phyloP scores from a whole-genome alignment of 2,888 invertebrate genomes.

The Strigamia transsilvanica region DNA sequence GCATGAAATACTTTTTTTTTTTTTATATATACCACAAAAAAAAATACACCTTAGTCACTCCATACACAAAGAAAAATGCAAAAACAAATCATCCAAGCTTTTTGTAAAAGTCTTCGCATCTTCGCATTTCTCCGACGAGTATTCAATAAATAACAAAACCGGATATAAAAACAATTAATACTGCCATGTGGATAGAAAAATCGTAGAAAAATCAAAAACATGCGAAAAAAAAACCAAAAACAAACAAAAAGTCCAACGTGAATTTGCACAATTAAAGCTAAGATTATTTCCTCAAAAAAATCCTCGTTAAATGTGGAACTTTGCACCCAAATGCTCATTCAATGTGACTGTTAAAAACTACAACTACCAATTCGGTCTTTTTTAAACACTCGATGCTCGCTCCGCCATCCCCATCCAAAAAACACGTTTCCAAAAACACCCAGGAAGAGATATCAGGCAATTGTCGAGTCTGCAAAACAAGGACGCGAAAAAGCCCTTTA shows the following conservation, averaged over 20 bases:
- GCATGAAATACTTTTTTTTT: conserved; percentile 19
- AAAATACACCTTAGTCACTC: background rate
- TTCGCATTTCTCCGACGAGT: background rate
- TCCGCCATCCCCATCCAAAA: no score
- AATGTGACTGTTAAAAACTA: conserved; percentile 34
- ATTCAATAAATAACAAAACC: background rate
- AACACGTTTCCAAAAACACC: background rate
- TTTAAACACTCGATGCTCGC: background rate
- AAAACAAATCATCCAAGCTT: background rate
- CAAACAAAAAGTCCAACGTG: background rate
- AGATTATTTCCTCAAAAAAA: background rate
- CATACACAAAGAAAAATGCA: background rate
- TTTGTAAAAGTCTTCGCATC: background rate
- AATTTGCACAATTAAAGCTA: conserved; percentile 18
- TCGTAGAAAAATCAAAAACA: background rate
- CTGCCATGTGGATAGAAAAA: background rate
- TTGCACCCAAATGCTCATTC: conserved; percentile 48
- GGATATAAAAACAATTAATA: conserved; percentile 9
- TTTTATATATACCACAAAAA: background rate
- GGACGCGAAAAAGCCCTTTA: background rate
- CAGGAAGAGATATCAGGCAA: conserved; percentile 24
- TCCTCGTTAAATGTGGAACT: conserved; percentile 15
- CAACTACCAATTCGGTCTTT: background rate
- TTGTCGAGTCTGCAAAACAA: conserved; percentile 5
- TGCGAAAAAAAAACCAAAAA: background rate